Evolutionary conservation across 2,888 invertebrate genomes (phyloP).

Genomic region (Iselma pallidipennis): DNA sequence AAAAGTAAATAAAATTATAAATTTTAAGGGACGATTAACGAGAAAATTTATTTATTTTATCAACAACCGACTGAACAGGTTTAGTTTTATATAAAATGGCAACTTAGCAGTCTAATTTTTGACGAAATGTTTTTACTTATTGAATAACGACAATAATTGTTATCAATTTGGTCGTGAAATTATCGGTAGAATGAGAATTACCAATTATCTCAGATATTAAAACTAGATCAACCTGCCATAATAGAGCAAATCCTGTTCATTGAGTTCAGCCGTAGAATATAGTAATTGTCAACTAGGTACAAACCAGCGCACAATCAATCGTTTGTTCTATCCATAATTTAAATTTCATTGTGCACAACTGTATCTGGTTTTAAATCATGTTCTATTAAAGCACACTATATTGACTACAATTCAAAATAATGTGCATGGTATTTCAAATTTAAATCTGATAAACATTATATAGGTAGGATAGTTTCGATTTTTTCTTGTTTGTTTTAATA

Average conservation of each 20-base stretch:
- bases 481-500: background rate
- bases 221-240: constrained; percentile 27
- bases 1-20: constrained; percentile 33
- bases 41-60: constrained; percentile 40
- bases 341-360: background rate
- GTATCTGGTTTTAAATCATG: background rate
- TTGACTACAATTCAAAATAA: too few relatives aligned
- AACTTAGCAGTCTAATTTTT: too few relatives aligned
- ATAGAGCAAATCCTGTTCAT: constrained; percentile 29
- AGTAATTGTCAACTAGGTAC: constrained; percentile 22
- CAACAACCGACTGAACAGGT: too few relatives aligned
- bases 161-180: too few relatives aligned
- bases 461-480: too few relatives aligned
- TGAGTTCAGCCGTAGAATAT: constrained; percentile 25
- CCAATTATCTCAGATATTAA: constrained; percentile 23
- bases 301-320: constrained; percentile 24
- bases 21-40: constrained; percentile 28
- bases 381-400: background rate
- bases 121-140: too few relatives aligned
- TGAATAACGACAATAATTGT: too few relatives aligned
- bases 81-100: too few relatives aligned
- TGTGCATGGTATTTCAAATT: background rate
- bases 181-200: constrained; percentile 15
- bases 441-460: background rate
- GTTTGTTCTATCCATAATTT: background rate